A percentile compares a stretch with the other conserved stretches of the same genome.
Evolutionary conservation across 2,113 vertebrate genomes (phyloP).

Genomic region (Sinocyclocheilus rhinocerous): DNA sequence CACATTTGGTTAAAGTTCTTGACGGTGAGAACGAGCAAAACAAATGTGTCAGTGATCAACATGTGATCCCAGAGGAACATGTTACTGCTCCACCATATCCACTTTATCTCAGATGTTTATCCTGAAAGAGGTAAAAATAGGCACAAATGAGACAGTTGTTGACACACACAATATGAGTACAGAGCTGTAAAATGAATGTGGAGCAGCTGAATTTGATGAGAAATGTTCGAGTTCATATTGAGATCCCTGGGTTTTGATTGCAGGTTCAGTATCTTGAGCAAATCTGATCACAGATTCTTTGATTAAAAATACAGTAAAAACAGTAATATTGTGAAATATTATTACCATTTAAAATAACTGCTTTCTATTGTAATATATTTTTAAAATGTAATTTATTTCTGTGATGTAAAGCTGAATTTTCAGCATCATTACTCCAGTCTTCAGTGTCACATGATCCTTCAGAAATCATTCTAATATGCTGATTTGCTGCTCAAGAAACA

Average conservation of each 20-base stretch:
- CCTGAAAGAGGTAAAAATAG: slow-evolving; percentile 1
- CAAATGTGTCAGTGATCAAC: background rate
- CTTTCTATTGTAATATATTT: background rate
- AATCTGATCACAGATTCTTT: background rate
- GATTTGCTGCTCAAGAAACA: background rate
- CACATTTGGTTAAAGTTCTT: slow-evolving; percentile 2
- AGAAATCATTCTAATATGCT: background rate
- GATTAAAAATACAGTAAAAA: background rate
- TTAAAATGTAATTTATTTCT: background rate
- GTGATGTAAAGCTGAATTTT: background rate
- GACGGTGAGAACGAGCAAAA: slow-evolving; percentile 4
- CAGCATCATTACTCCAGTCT: background rate
- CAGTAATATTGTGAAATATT: background rate
- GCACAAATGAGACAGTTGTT: background rate
- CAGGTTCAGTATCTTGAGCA: background rate
- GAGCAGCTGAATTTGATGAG: background rate
- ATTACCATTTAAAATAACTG: background rate
- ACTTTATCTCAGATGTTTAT: slow-evolving; percentile 5
- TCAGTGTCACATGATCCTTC: slow-evolving; percentile 9
- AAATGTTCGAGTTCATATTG: background rate
- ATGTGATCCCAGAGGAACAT: background rate
- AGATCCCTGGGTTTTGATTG: background rate
- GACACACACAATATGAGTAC: background rate
- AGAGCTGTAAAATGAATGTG: background rate
- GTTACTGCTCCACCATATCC: background rate